phyloP scores from a whole-genome alignment of 2,113 vertebrate species.

The Australoheros scitulus region DNA sequence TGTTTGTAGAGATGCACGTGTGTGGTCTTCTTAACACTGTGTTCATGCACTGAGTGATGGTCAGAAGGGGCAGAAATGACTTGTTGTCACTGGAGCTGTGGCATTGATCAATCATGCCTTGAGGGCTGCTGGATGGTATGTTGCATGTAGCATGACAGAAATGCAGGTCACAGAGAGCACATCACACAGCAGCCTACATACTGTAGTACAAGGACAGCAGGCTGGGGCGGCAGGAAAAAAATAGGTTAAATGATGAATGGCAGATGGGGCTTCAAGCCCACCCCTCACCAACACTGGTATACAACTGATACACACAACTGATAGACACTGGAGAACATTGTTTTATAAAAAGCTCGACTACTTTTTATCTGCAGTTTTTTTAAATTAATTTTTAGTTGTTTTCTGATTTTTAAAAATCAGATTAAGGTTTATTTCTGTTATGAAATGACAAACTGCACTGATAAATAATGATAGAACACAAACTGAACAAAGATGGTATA shows the following conservation, averaged over 20 bases:
- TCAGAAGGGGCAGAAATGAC: conserved; percentile 57
- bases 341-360: neutral
- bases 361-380: neutral
- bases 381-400: neutral
- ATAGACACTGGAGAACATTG: neutral
- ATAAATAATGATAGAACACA: neutral
- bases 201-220: neutral
- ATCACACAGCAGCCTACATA: neutral
- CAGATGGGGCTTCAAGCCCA: neutral
- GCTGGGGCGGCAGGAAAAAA: neutral
- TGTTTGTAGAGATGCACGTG: conserved; percentile 1
- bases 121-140: conserved; percentile 32
- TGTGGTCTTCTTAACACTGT: conserved; percentile 33
- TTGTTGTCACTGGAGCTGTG: conserved; percentile 62
- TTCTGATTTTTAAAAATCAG: neutral
- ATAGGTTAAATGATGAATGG: conserved; percentile 29
- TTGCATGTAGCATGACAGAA: conserved; percentile 33
- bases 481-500: neutral
- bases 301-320: neutral
- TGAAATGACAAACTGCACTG: neutral
- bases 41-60: conserved; percentile 57
- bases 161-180: conserved; percentile 32
- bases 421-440: neutral
- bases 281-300: too few relatives aligned
- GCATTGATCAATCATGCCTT: conserved; percentile 74